Conservation (phyloP, 2,888 invertebrate species). For the Athripsodes cinereus region DNA sequence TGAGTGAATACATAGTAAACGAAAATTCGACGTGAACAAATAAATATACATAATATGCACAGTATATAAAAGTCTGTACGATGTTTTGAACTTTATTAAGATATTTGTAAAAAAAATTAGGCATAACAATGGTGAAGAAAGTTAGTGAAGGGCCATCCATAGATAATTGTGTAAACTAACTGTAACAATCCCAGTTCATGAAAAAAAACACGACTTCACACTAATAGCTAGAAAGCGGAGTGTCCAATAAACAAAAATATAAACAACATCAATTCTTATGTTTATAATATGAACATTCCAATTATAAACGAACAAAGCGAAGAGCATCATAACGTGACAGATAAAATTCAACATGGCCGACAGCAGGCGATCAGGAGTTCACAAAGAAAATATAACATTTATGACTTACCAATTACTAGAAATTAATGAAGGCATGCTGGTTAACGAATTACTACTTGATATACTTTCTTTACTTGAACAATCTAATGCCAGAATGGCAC, state of each 20-base stretch:
- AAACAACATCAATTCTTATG: neutral
- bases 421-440: constrained; percentile 58
- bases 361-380: neutral
- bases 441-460: constrained; percentile 43
- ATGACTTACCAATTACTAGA: constrained; percentile 57
- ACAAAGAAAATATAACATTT: constrained; percentile 17
- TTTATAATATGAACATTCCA: neutral
- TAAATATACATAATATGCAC: too few relatives aligned
- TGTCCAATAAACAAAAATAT: neutral
- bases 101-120: too few relatives aligned
- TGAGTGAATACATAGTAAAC: too few relatives aligned
- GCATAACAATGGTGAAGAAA: too few relatives aligned
- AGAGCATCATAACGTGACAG: constrained; percentile 30
- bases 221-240: too few relatives aligned
- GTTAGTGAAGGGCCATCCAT: too few relatives aligned
- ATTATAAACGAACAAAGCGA: constrained; percentile 7
- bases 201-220: too few relatives aligned
- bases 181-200: too few relatives aligned
- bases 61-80: too few relatives aligned
- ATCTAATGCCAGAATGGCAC: constrained; percentile 46
- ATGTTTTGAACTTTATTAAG: too few relatives aligned
- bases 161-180: too few relatives aligned
- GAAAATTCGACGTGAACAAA: too few relatives aligned
- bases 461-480: constrained; percentile 47
- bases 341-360: constrained; percentile 34